Evolutionary conservation across 2,888 invertebrate genomes (phyloP), one percentile per base, ranked within the genome.

Genomic region (Catocala fraxini): DNA sequence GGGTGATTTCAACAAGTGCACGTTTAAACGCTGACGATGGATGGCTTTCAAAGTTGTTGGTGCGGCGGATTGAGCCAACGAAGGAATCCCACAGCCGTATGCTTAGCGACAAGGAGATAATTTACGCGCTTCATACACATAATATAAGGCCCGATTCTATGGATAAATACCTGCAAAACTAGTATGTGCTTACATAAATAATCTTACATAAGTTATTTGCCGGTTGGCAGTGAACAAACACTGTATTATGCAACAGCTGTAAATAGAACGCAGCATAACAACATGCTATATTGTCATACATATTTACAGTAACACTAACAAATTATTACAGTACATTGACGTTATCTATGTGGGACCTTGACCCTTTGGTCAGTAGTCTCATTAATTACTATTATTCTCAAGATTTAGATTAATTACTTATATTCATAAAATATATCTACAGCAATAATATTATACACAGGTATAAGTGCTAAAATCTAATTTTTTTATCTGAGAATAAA

Each of bases 81-180:
- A 98, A 98, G 89, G 98, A 99, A 88, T 97, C 99, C 4, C 99
- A 99, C 91, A 99, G 99, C 83, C 97, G 98, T 71, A 98, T 99
- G 97, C 95, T 99, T 52, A 98, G 99, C 81, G 98, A 98, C 91
- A 99, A 99, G 91, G 99, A 99, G 92, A 96, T 97, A 62, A 97
- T 99, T 81, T 99, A 98, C 92, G 98, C 99, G 70, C 95, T 99
- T 64, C 98, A 99, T 88, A 99, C 99, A 69, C 99, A 99, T 90
- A 98, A 98, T 89, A 97, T 99, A 75, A 96, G 98, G 82, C 98
- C 99, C 45, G 98, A 98, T 91, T 97, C 96, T 51, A 96, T 97
- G 92, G 96, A 97, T 74, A 95, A 97, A 89, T 99, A 99, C 91
- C 94, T 99, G 77, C 95, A 96, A 78, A 98, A 98, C 92, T 98